phyloP scores from a whole-genome alignment of 2,113 vertebrate genomes.

The Sitta europaea region DNA sequence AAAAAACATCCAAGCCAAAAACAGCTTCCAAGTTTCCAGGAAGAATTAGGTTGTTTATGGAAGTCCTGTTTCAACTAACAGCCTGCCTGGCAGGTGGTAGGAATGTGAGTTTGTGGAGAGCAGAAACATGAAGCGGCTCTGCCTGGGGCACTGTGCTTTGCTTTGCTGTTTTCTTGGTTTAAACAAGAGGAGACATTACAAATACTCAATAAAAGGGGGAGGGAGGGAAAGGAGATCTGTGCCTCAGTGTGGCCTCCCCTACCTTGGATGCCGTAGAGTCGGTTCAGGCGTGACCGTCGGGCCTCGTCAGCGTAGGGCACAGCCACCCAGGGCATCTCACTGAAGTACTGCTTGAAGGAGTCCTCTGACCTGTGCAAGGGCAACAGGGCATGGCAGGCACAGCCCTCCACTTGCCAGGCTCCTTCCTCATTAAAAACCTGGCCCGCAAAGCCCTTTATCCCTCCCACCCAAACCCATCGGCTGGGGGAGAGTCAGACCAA shows the following conservation, averaged over 20 bases:
- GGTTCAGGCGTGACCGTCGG: slow-evolving; percentile 90
- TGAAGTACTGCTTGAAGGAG: slow-evolving; percentile 98
- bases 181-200: slow-evolving; percentile 16
- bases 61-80: slow-evolving; percentile 57
- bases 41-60: slow-evolving; percentile 65
- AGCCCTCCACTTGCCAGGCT: not conserved
- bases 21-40: slow-evolving; percentile 61
- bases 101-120: slow-evolving; percentile 31
- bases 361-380: slow-evolving; percentile 86
- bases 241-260: not conserved
- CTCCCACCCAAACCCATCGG: not conserved
- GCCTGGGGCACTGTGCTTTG: slow-evolving; percentile 26
- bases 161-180: not conserved
- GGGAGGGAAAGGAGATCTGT: not conserved
- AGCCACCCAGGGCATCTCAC: slow-evolving; percentile 97
- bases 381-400: not conserved
- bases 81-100: slow-evolving; percentile 65
- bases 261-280: slow-evolving; percentile 98
- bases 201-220: not conserved
- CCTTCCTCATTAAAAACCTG: not conserved
- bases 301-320: slow-evolving; percentile 91
- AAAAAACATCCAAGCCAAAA: slow-evolving; percentile 48
- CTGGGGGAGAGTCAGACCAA: no score
- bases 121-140: not conserved
- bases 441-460: not conserved